Percentiles rank a stretch among this genome's conserved stretches.
phyloP scores from a whole-genome alignment of 35 echinoderm and acorn worm species.

The Heliocidaris tuberculata region DNA sequence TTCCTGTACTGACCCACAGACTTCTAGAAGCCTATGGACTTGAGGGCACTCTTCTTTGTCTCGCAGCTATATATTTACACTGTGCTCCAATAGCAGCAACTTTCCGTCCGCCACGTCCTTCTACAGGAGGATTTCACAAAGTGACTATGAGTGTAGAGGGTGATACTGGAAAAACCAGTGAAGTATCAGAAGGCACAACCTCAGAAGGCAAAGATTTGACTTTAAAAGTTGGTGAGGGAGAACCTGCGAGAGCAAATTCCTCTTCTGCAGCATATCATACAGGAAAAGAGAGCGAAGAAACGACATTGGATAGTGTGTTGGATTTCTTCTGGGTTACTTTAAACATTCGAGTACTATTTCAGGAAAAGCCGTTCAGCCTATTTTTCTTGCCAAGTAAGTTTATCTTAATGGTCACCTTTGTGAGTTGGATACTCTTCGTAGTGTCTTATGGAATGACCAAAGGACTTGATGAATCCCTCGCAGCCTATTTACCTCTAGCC shows the following conservation, averaged over 20 bases:
- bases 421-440: conserved; percentile 22
- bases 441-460: neutral
- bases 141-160: neutral
- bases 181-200: neutral
- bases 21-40: neutral
- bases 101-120: neutral
- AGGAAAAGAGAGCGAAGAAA: neutral
- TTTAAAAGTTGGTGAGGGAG: neutral
- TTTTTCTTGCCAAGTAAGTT: conserved; percentile 1
- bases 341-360: neutral
- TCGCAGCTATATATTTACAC: neutral
- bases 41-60: neutral
- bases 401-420: neutral
- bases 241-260: neutral
- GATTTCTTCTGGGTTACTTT: neutral
- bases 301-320: neutral
- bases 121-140: neutral
- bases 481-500: neutral
- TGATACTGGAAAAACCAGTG: neutral
- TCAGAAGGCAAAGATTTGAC: neutral
- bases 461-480: conserved; percentile 14
- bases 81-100: neutral
- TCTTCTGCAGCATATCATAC: neutral
- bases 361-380: neutral
- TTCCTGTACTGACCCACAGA: neutral